Percentiles rank a stretch among this genome's conserved stretches.
These are phyloP conservation scores for Drosophila histrio DNA, from an alignment of 2,888 invertebrate genomes.

Conservation along the genomic window DNA sequence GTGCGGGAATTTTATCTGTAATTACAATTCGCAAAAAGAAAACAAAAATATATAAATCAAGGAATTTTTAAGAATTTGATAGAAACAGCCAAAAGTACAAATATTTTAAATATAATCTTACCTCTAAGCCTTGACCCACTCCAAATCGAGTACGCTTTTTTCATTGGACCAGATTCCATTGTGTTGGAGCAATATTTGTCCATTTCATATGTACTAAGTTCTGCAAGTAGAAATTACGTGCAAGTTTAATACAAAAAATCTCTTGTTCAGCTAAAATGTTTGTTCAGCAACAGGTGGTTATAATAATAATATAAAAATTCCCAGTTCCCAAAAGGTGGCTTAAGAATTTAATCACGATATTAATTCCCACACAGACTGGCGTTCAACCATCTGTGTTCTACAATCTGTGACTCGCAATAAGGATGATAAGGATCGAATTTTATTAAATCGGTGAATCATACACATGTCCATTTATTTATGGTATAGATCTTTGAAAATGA, in stretches of 20 bases:
- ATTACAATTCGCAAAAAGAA: constrained; percentile 16
- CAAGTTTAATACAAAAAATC: too few species aligned
- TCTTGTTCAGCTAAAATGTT: too few species aligned
- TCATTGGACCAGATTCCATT: constrained; percentile 31
- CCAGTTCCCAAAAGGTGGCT: too few species aligned
- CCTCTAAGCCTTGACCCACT: constrained; percentile 16
- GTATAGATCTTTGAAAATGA: neutral
- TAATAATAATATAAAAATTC: too few species aligned
- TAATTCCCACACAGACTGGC: too few species aligned
- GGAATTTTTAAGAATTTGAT: neutral
- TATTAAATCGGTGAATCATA: neutral
- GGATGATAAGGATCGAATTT: too few species aligned
- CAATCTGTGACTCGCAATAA: too few species aligned
- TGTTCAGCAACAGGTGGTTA: too few species aligned
- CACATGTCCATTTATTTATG: neutral
- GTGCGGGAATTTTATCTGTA: constrained; percentile 87
- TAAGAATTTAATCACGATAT: too few species aligned
- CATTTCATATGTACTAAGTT: constrained; percentile 7
- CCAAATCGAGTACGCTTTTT: constrained; percentile 9
- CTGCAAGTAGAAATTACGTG: constrained; percentile 2
- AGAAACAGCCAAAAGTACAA: too few species aligned
- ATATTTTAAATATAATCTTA: constrained; percentile 3
- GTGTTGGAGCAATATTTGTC: neutral
- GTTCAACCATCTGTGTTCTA: too few species aligned
- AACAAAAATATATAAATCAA: neutral